A percentile compares a stretch with the other conserved stretches of the same genome.
Evolutionary conservation across 2,797 vertebrate species (phyloP).

Genomic region (Rhabdomys pumilio): DNA sequence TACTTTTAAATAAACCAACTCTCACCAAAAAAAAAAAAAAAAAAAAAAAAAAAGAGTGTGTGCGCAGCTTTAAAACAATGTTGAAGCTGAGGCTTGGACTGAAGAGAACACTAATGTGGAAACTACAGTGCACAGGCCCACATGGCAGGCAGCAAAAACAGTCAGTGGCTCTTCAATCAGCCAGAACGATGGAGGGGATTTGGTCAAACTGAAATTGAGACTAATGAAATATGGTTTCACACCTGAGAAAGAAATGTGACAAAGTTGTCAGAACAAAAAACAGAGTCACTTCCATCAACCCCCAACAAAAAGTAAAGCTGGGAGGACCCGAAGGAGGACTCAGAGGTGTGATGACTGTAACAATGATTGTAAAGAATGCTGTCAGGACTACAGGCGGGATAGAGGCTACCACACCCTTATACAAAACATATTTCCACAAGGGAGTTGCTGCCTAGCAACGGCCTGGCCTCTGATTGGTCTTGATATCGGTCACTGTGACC

Average conservation of each 20-base stretch:
- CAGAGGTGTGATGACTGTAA: background rate
- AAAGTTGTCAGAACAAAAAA: background rate
- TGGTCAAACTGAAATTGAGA: background rate
- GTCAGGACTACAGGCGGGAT: background rate
- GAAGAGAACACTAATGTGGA: background rate
- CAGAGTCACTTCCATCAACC: background rate
- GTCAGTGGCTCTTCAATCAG: background rate
- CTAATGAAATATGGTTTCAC: background rate
- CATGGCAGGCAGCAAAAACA: background rate
- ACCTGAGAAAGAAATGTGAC: background rate
- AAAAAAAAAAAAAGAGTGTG: background rate
- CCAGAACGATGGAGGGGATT: background rate
- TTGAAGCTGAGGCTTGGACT: background rate
- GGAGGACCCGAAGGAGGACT: too few species aligned
- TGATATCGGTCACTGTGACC: background rate
- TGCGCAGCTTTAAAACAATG: background rate
- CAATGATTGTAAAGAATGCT: background rate
- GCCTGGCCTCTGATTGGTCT: background rate
- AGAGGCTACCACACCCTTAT: background rate
- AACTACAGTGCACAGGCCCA: background rate
- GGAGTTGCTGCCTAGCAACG: background rate
- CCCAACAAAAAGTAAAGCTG: background rate
- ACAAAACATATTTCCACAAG: background rate
- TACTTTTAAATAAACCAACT: background rate
- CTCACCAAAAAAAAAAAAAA: background rate